Base-by-base conservation (phyloP, 2,113 vertebrate species). In the Nicator chloris region DNA sequence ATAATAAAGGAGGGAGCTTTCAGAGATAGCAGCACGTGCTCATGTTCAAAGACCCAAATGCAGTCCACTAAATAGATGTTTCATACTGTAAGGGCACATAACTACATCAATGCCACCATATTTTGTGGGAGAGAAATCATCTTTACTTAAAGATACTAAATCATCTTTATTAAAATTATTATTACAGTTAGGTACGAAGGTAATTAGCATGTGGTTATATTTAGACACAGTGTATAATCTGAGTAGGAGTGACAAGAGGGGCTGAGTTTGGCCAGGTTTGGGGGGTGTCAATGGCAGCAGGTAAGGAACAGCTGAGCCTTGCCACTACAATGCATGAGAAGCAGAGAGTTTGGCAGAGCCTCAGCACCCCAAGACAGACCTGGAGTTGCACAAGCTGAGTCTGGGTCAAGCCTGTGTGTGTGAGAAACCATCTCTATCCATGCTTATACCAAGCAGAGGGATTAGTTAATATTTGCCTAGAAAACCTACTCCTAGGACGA, bases 401-500 rank as follows among this genome's bases (percentile, higher is more conserved):
- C 9, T 40, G 28, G 40, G 64, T 15, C 47, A 70, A 73, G 56
- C 28, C 21, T 35, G 8, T 45, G n/a, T 13, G 15, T 61, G 5
- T 65, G 11, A 63, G 56, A 53, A 93, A 63, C 16, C 3, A 2
- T 5, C 53, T 28, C 50, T 44, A 33, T 30, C 28, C 44, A 21
- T 17, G 56, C 39, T 75, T 27, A 54, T 0, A 4, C 15, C 0
- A 0, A 49, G 53, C 2, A 3, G 53, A 71, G 24, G 23, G 11
- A 7, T 85, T 79, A 39, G 79, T 44, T 72, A 76, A 60, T 66
- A 45, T 66, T 56, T 86, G 44, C 54, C 70, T 39, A 54, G 78
- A 54, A 76, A 87, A 39, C 27, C 33, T 40, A 10, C 22, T 45
- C 42, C 33, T 70, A 73, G 40, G 26, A 53, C 6, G 10, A 80